Conservation (phyloP, 53 echinoderm and acorn worm genomes). For the Zoroaster sp. region DNA sequence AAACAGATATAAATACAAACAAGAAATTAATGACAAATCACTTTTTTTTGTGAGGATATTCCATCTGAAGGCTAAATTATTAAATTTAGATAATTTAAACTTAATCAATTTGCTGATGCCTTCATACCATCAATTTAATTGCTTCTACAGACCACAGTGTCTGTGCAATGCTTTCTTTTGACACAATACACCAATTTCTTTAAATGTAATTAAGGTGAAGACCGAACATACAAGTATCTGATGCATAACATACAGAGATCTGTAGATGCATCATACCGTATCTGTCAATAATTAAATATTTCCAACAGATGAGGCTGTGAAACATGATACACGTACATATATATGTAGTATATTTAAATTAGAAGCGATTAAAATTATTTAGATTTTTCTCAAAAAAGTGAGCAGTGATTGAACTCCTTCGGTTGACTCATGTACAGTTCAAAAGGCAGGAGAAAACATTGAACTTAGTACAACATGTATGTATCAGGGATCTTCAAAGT, state of each 20-base stretch:
- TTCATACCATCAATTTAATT: not conserved
- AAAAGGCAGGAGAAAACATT: no score
- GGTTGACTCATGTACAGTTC: no score
- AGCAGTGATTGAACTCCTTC: no score
- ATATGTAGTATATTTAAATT: no score
- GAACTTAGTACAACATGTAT: no score
- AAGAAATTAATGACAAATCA: no score
- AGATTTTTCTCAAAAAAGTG: no score
- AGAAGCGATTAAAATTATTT: no score
- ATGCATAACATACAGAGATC: not conserved
- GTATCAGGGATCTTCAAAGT: no score
- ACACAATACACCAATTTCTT: not conserved
- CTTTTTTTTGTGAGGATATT: no score
- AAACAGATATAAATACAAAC: no score
- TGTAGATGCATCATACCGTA: not conserved
- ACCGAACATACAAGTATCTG: not conserved
- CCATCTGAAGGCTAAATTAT: no score
- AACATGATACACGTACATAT: not conserved
- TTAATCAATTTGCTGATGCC: not conserved
- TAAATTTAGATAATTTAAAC: not conserved
- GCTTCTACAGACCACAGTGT: not conserved
- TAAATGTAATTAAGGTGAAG: not conserved
- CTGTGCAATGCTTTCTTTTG: not conserved
- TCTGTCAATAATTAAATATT: not conserved
- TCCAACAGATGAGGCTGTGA: not conserved